Base-by-base conservation (phyloP, 2,113 vertebrate genomes). In the Chinchilla lanigera region DNA sequence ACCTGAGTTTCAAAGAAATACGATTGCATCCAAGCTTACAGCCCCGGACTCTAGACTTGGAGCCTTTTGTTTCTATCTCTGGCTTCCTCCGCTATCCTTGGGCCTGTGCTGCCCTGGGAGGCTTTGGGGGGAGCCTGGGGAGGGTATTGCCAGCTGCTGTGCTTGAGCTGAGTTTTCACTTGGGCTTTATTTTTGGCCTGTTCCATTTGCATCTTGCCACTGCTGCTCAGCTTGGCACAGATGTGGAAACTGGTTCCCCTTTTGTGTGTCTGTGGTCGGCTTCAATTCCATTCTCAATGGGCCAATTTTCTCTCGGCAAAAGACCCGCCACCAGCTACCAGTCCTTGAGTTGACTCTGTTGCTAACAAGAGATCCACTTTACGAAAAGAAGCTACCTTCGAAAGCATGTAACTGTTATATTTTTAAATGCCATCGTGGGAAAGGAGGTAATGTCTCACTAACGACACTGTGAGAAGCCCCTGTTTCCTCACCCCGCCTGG, bases 401-500 rank as follows among this genome's bases (percentile, higher is more conserved):
- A 47, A 94, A 92, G 44, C 77, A 17, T 22, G 73, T 90, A 83
- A 82, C 73, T 47, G 58, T 87, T 89, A 44, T 77, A 56, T 94
- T 88, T 81, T 26, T 28, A 41, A 77, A 56, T 86, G 71, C 77
- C 78, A 94, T 91, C 50, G 38, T 84, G 54, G 85, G 84, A 96
- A 89, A 96, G 77, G 71, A 75, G 92, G 22, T 67, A 3, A 5
- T 85, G 47, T 22, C 5, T 86, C 58, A 13, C 52, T 85, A 71
- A 58, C 81, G 83, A 22, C 92, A 65, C 35, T 69, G 16, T 65
- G 41, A 78, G 73, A 89, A 33, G 84, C 61, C 67, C 88, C 20
- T 89, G 35, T 75, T 92, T 77, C 87, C 85, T 97, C 60, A 78
- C 33, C 5, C 47, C 77, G 47, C 61, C 85, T 95, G 95, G 61